Base-by-base conservation (phyloP, 1,140 invertebrate genomes). In the Chlorops oryzae region DNA sequence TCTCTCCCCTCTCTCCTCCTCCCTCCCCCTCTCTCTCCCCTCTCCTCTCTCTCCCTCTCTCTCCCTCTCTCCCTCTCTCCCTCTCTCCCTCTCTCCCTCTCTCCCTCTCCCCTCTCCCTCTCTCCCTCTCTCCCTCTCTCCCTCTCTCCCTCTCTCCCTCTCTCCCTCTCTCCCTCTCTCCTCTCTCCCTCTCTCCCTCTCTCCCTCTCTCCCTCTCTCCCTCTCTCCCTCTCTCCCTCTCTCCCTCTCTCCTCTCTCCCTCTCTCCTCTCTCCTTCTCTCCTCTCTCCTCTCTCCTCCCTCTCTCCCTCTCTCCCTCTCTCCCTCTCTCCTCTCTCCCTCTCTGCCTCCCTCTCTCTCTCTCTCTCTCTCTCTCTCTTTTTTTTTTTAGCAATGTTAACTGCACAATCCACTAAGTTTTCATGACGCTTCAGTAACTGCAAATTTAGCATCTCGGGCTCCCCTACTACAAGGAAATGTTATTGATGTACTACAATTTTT, bases 331-430 rank as follows among this genome's bases (percentile, higher is more conserved):
- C 24, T 40, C 43, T 28, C 53, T 55, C 28, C 46, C 41, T 40
- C 49, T 42, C 50, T 59, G n/a, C n/a, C n/a, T n/a, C n/a, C n/a
- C n/a, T n/a, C n/a, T n/a, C n/a, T n/a, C n/a, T n/a, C n/a, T n/a
- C 51, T 34, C 59, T 51, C 52, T 58, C 58, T 56, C 50, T 58
- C 57, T 52, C 59, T 59, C 62, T 62, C 64, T 63, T 64, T 62
- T 63, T 63, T 65, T 64, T 62, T 62, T 63, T 62, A 63, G 59
- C 57, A 57, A 59, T 62, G 59, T 47, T 56, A 51, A 45, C 54
- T 57, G 47, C 32, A 27, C 21, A 17, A 23, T 32, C 39, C 41
- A 43, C 50, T 27, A 55, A 47, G 56, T 54, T 58, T 22, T 58
- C 57, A 54, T 34, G 28, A n/a, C n/a, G n/a, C n/a, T n/a, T n/a